Evolutionary conservation across 2,113 vertebrate species (phyloP).

Genomic region (Podilymbus podiceps): DNA sequence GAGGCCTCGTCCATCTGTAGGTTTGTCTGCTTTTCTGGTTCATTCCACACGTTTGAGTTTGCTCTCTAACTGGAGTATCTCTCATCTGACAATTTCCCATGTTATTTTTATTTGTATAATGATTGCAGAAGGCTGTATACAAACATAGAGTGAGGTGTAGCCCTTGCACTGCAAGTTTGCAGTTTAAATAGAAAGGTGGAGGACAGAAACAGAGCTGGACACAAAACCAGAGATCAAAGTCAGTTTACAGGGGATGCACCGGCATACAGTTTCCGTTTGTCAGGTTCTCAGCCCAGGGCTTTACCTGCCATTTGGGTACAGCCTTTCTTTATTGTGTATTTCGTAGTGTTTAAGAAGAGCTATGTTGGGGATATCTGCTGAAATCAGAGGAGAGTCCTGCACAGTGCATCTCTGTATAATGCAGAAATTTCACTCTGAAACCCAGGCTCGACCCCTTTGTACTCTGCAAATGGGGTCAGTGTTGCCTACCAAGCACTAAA

Average conservation of each 20-base stretch:
- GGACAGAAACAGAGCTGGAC: neutral
- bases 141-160: neutral
- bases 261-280: neutral
- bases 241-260: neutral
- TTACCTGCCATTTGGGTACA: neutral
- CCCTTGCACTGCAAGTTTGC: neutral
- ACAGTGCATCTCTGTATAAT: neutral
- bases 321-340: neutral
- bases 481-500: neutral
- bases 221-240: neutral
- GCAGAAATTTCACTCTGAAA: neutral
- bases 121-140: slow-evolving; percentile 6
- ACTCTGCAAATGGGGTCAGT: neutral
- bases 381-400: neutral
- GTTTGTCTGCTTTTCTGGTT: slow-evolving; percentile 1
- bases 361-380: neutral
- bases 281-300: neutral
- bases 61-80: slow-evolving; percentile 2
- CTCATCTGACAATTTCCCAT: slow-evolving; percentile 44
- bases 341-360: neutral
- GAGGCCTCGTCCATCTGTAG: neutral
- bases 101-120: slow-evolving; percentile 33
- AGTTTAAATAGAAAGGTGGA: neutral
- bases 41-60: slow-evolving; percentile 13
- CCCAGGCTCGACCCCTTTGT: neutral